Conservation (phyloP, 2,888 invertebrate species). For the Drosophila imparisetae region DNA sequence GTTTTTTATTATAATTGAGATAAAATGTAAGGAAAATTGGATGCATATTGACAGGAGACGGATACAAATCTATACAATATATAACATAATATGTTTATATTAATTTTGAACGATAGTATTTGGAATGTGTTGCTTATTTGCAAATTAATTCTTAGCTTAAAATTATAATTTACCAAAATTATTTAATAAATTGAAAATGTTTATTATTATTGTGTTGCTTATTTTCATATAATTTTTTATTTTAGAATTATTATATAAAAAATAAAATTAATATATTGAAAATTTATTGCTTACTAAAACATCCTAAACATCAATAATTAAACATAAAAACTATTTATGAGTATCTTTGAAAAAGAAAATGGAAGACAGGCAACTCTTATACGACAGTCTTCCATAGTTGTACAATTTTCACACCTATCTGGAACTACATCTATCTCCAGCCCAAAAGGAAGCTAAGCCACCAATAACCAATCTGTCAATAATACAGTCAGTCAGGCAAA, state of each 20-base stretch:
- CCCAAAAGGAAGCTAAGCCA: background rate
- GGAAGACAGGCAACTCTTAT: background rate
- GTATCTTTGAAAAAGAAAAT: background rate
- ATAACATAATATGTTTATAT: background rate
- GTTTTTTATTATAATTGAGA: background rate
- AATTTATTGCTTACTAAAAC: no score
- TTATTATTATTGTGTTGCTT: no score
- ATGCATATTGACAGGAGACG: background rate
- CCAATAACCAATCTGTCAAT: background rate
- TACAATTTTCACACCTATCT: background rate
- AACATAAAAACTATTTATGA: no score
- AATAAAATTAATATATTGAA: background rate
- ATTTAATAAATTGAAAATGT: background rate
- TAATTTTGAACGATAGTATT: accelerated
- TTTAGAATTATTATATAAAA: accelerated
- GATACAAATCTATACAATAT: background rate
- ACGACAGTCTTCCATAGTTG: background rate
- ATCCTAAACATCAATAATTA: accelerated
- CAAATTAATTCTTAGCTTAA: accelerated
- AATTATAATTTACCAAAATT: background rate
- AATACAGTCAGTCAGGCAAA: background rate
- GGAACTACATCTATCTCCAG: no score
- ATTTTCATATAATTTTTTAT: no score
- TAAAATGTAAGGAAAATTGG: background rate
- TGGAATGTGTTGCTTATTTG: background rate